These are phyloP conservation scores for Pristionchus pacificus DNA, from an alignment of 1,140 invertebrate species.

Conservation along the genomic window DNA sequence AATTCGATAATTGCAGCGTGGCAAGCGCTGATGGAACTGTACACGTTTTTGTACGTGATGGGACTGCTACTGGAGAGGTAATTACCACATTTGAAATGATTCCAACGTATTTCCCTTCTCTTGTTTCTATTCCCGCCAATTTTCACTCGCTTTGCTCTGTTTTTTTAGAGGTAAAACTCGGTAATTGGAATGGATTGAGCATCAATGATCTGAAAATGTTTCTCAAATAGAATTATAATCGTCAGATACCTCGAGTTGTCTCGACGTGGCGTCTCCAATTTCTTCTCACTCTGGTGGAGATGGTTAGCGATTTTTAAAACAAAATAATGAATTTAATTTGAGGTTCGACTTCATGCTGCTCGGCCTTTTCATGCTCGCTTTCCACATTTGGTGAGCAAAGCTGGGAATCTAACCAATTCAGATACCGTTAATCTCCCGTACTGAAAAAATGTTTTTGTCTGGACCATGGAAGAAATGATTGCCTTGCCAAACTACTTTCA, in stretches of 20 bases:
- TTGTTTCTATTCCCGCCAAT: no score
- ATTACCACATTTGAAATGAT: no score
- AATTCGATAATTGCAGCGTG: constrained; percentile 1
- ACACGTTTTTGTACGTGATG: constrained; percentile 33
- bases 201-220: not conserved
- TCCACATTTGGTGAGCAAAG: constrained; percentile 5
- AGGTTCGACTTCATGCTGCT: constrained; percentile 24
- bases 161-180: no score
- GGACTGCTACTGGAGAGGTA: constrained; percentile 29
- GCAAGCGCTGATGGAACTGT: constrained; percentile 8
- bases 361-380: constrained; percentile 24
- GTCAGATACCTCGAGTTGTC: constrained; percentile 19
- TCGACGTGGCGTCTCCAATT: constrained; percentile 16
- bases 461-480: no score
- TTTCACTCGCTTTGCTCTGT: no score
- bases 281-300: constrained; percentile 42
- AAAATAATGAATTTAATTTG: not conserved
- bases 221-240: not conserved
- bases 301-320: constrained; percentile 21
- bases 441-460: no score
- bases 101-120: no score
- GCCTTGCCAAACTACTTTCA: no score
- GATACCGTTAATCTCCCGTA: no score
- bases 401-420: constrained; percentile 19
- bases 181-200: no score